Conservation (phyloP, 2,888 invertebrate genomes). For the Pristionchus exspectatus region DNA sequence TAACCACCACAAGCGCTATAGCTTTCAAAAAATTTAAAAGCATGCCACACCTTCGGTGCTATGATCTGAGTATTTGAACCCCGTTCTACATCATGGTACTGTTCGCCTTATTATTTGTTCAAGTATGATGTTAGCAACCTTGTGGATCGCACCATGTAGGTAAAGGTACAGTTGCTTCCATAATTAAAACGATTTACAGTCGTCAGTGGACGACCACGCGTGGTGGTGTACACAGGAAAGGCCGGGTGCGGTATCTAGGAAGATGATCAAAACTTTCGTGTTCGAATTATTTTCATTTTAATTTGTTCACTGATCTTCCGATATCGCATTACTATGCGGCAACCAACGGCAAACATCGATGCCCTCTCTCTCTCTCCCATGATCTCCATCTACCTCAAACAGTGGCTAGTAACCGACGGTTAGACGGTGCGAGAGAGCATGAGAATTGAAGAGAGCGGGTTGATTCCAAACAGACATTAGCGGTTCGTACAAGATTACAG, state of each 20-base stretch:
- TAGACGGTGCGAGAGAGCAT: not conserved
- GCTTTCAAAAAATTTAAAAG: no score
- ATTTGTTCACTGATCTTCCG: not conserved
- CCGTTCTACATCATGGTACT: not conserved
- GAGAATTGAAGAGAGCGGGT: not conserved
- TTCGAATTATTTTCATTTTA: not conserved
- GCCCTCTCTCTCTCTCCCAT: not conserved
- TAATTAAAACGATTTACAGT: no score
- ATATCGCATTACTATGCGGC: slow-evolving; percentile 12
- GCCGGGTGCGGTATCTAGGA: not conserved
- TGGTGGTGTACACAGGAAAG: no score
- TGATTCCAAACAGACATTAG: no score
- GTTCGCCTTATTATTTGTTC: no score
- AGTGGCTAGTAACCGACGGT: not conserved
- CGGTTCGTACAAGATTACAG: no score
- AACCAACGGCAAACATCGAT: not conserved
- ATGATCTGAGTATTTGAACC: no score
- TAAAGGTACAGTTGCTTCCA: no score
- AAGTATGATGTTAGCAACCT: not conserved
- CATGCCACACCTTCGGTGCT: no score
- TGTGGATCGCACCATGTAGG: no score
- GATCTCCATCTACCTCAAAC: not conserved
- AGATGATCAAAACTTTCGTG: not conserved
- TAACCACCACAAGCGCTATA: no score
- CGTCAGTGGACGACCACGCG: no score